A percentile compares a stretch with the other conserved stretches of the same genome.
Evolutionary conservation across 2,113 vertebrate genomes (phyloP).

Genomic region (Bettongia penicillata): DNA sequence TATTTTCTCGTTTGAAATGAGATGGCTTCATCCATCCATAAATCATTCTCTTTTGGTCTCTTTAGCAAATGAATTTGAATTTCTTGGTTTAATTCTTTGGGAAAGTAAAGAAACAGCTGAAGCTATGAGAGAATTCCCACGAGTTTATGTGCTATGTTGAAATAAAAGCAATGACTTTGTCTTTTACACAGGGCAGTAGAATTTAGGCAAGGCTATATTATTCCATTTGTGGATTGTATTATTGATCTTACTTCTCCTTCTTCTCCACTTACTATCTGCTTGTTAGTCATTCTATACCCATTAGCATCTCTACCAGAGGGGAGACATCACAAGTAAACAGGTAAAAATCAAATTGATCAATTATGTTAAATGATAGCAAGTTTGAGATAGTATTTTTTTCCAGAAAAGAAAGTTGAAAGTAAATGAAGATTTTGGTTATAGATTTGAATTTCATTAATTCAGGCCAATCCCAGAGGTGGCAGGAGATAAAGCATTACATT

Average conservation of each 20-base stretch:
- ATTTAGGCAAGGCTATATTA: background rate
- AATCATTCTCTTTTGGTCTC: conserved; percentile 35
- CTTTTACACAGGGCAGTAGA: background rate
- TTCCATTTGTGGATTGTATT: background rate
- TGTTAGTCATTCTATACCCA: conserved; percentile 27
- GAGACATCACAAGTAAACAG: conserved; percentile 8
- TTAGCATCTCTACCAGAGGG: background rate
- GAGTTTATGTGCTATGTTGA: background rate
- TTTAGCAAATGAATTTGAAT: conserved; percentile 53
- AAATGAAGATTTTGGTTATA: conserved; percentile 49
- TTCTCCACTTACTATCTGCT: background rate
- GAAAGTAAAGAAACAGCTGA: background rate
- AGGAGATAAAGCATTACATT: background rate
- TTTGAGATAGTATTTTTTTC: background rate
- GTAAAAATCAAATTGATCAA: conserved; percentile 39
- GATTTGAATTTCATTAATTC: conserved; percentile 42
- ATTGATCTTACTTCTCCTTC: background rate
- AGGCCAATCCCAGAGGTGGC: background rate
- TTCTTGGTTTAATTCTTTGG: conserved; percentile 12
- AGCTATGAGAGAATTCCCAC: background rate
- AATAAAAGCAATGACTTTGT: background rate
- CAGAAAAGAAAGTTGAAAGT: conserved; percentile 39
- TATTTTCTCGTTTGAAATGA: conserved; percentile 37
- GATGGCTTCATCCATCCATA: background rate
- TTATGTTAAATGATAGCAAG: background rate